These are phyloP conservation scores for Coleophora flavipennella DNA, from an alignment of 2,888 invertebrate genomes.

Conservation along the genomic window DNA sequence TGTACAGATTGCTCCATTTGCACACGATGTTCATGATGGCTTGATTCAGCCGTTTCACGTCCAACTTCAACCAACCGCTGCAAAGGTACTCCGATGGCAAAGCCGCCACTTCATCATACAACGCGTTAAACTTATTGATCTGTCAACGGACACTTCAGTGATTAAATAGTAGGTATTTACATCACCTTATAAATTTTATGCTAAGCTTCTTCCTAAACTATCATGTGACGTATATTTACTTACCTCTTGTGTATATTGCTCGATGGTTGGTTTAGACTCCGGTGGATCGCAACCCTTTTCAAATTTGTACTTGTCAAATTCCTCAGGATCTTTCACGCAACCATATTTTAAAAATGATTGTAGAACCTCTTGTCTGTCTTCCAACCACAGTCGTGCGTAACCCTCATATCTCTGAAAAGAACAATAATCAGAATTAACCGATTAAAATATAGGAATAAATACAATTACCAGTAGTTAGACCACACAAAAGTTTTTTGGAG, in stretches of 20 bases:
- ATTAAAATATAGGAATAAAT: too few relatives aligned
- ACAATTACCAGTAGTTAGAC: too few relatives aligned
- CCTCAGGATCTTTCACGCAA: conserved; percentile 79
- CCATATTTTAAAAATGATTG: conserved; percentile 84
- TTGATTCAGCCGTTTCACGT: conserved; percentile 85
- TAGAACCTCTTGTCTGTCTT: conserved; percentile 83
- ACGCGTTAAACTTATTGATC: conserved; percentile 87
- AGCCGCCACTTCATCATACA: conserved; percentile 81
- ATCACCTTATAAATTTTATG: too few relatives aligned
- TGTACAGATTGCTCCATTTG: conserved; percentile 91
- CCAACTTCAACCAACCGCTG: conserved; percentile 85
- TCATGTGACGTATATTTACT: too few relatives aligned
- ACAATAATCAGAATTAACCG: background rate
- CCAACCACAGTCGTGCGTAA: conserved; percentile 86
- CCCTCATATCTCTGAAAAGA: conserved; percentile 69
- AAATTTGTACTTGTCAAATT: conserved; percentile 72
- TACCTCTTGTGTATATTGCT: conserved; percentile 83
- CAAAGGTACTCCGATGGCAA: conserved; percentile 80
- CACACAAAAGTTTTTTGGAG: too few relatives aligned
- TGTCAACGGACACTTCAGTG: conserved; percentile 26
- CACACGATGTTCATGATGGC: conserved; percentile 86
- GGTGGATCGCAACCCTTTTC: conserved; percentile 73
- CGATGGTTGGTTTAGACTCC: conserved; percentile 66
- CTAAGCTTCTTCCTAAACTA: too few relatives aligned
- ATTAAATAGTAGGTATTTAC: too few relatives aligned